A percentile compares a stretch with the other conserved stretches of the same genome.
phyloP scores from a whole-genome alignment of 1,140 invertebrate genomes.

The Phymastichus coffea region DNA sequence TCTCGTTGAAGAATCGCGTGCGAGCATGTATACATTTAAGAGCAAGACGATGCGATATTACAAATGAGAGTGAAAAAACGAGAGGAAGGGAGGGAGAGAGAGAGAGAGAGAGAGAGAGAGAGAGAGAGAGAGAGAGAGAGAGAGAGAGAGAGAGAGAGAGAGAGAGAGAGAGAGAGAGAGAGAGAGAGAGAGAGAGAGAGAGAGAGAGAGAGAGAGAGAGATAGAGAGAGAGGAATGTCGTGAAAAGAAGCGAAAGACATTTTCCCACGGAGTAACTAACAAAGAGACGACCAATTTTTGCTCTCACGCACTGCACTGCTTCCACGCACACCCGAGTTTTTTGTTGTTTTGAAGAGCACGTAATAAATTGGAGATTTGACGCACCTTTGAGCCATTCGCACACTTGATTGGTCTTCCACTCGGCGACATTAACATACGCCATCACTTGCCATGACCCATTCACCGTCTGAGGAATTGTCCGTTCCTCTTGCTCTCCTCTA shows the following conservation, averaged over 20 bases:
- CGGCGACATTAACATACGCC: conserved; percentile 86
- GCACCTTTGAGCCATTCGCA: conserved; percentile 88
- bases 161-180: no score
- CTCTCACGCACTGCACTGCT: no score
- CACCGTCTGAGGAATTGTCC: conserved; percentile 17
- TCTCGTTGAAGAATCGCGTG: background rate
- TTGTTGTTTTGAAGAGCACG: no score
- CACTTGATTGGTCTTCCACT: conserved; percentile 92
- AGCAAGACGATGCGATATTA: no score
- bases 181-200: no score
- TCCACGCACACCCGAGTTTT: no score
- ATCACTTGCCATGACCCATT: conserved; percentile 52
- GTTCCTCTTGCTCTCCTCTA: conserved; percentile 11
- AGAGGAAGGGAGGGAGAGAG: background rate
- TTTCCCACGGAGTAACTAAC: conserved; percentile 19
- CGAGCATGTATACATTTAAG: conserved; percentile 2
- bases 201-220: no score
- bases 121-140: no score
- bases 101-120: background rate
- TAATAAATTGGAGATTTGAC: background rate
- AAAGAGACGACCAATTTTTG: no score
- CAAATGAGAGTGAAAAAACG: background rate
- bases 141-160: no score
- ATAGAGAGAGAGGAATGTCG: no score
- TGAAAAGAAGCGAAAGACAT: conserved; percentile 7